These are phyloP conservation scores for Mythimna pallens DNA, from an alignment of 2,888 invertebrate genomes.

Conservation along the genomic window DNA sequence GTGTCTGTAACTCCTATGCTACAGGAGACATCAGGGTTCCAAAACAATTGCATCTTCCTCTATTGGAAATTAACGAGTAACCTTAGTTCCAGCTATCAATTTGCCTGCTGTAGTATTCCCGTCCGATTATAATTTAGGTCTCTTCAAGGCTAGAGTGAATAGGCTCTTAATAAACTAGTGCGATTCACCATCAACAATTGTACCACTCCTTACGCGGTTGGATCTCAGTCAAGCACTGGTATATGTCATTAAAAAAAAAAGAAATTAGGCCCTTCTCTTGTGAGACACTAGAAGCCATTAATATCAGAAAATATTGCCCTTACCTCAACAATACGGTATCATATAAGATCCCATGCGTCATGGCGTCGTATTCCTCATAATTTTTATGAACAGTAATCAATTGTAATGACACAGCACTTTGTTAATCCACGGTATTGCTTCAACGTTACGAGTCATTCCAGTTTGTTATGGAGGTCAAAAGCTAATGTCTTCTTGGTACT, in stretches of 20 bases:
- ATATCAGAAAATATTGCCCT: neutral
- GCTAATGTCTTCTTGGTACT: neutral
- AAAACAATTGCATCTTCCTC: too few species aligned
- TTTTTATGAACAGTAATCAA: conserved; percentile 3
- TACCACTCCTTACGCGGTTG: too few species aligned
- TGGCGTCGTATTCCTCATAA: neutral
- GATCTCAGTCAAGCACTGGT: too few species aligned
- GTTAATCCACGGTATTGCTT: neutral
- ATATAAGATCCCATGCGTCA: neutral
- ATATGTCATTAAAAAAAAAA: too few species aligned
- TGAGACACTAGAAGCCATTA: too few species aligned
- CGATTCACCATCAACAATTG: too few species aligned
- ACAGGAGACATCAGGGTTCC: too few species aligned
- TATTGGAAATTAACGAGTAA: neutral
- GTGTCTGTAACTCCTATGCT: too few species aligned
- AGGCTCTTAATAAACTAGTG: too few species aligned
- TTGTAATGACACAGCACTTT: conserved; percentile 28
- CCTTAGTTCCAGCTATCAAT: neutral
- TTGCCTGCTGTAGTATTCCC: too few species aligned
- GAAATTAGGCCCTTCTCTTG: neutral
- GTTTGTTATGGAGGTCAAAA: conserved; percentile 11
- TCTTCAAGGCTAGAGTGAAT: too few species aligned
- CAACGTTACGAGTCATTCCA: neutral
- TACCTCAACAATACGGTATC: neutral
- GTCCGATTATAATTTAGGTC: too few species aligned